A percentile compares a stretch with the other conserved stretches of the same genome.
Evolutionary conservation across 2,888 invertebrate species (phyloP).

Genomic region (Gortyna flavago): DNA sequence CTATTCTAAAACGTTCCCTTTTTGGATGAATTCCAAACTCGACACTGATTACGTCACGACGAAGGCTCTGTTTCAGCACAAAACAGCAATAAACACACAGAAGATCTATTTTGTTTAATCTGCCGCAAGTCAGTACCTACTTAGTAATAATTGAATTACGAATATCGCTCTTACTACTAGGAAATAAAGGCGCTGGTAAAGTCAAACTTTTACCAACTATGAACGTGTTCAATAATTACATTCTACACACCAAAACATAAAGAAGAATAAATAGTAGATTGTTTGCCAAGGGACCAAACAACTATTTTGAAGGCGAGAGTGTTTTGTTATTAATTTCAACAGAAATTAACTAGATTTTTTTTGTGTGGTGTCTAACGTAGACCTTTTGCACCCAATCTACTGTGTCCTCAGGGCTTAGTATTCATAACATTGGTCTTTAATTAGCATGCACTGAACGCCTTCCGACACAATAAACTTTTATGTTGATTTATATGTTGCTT

Average conservation of each 20-base stretch:
- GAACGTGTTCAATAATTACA: neutral
- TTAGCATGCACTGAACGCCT: constrained; percentile 69
- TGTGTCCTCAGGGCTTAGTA: constrained; percentile 51
- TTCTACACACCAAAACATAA: neutral
- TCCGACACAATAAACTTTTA: constrained; percentile 61
- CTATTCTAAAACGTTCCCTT: constrained; percentile 53
- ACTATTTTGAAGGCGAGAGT: too few relatives aligned
- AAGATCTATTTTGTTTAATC: constrained; percentile 10
- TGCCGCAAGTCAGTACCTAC: too few relatives aligned
- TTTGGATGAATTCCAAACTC: constrained; percentile 69
- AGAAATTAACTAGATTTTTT: neutral
- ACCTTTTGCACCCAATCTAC: constrained; percentile 2
- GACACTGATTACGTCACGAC: constrained; percentile 53
- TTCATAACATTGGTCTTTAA: constrained; percentile 73
- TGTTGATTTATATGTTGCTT: constrained; percentile 57
- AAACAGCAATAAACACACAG: constrained; percentile 3
- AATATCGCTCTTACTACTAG: neutral
- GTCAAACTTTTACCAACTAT: neutral
- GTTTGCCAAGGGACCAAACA: too few relatives aligned
- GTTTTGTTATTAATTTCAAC: too few relatives aligned
- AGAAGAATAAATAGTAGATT: too few relatives aligned
- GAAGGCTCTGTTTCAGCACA: constrained; percentile 37
- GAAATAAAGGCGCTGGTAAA: neutral
- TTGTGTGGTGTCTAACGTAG: neutral
- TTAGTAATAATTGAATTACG: neutral